Evolutionary conservation across 2,888 invertebrate species (phyloP), one percentile per base, ranked within the genome.

Genomic region (Cryptocephalus primarius): DNA sequence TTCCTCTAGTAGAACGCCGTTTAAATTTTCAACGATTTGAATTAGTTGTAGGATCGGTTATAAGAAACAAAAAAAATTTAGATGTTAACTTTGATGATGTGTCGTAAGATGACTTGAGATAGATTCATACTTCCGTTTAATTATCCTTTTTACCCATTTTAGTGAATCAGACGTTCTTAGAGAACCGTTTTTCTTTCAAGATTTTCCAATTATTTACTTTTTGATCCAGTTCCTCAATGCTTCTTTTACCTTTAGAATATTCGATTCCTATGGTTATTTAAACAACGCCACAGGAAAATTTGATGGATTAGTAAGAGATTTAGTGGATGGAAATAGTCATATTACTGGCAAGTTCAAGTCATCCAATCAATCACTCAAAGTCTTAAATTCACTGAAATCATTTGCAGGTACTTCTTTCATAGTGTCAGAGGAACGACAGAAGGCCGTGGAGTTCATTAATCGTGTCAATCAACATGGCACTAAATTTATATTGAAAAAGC

Each of bases 401-500:
- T 22, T 22, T 22, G 22, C 6, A 22, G 22, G 22, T 22, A 22
- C 22, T 22, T 22, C 22, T 22, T 22, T 22, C 22, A 22, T 22
- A 22, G 43, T 56, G 33, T 55, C 53, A 9, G 43, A 48, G 46
- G 55, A 55, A 9, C 49, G 61, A 3, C 42, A 53, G 32, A 11
- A 40, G 9, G 46, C 46, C 9, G 44, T 62, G 8, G 58, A 59
- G 40, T 57, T 52, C 39, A 42, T 62, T 33, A 54, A 54, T 44
- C 54, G 54, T 2, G 51, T 55, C 33, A 52, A 54, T 14, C 52
- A 54, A 3, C 52, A 53, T 31, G 56, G 56, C 13, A 46, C 60
- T 8, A 52, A 62, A 9, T 71, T 74, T 49, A 52, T 75, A 44
- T 70, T 75, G 49, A 71, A 70, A 14, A 69, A 72, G 52, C 75